Base-by-base conservation (phyloP, 2,888 invertebrate genomes). In the Chymomyza procnemis region DNA sequence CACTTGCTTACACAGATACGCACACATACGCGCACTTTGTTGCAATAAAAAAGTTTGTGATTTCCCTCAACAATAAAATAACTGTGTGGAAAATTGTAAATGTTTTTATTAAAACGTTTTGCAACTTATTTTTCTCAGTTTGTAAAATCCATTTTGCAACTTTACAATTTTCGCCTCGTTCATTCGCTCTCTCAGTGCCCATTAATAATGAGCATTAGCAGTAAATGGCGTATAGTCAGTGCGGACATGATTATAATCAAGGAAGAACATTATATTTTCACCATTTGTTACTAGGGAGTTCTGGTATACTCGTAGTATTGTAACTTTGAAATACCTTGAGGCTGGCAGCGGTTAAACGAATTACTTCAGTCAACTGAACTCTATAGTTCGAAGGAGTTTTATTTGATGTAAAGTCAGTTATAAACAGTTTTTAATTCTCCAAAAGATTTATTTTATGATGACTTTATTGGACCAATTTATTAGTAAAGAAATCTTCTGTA, bases 11-110 rank as follows among this genome's bases (percentile, higher is more conserved):
- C 26, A 58, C 22, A 54, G 48, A 56, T 19, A 14, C 26, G 47
- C 46, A 55, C 55, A 46, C 62, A 52, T 16, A 48, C 9, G 47
- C 41, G 63, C 61, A 68, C 54, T 61, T 57, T 67, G 67, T 71
- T 76, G 74, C 56, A 69, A 79, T 83, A 66, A 71, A 79, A 79
- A 81, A 81, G 75, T 79, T 74, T 68, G 66, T 69, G 73, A 80
- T 78, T 78, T 76, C 66, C 67, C 76, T 67, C 46, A 78, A 77
- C 80, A 75, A 81, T 83, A 81, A 81, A 81, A 80, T 79, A 79
- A 80, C 81, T 74, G 77, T 71, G 75, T 66, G 69, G 71, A 77
- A 82, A 76, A 78, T 76, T 71, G 79, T 76, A 77, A 75, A 79
- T 76, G 73, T 69, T 78, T 84, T 79, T 79, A 76, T 78, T 78